Conservation (phyloP, 2,888 invertebrate genomes). For the Meteorus cinctellus region DNA sequence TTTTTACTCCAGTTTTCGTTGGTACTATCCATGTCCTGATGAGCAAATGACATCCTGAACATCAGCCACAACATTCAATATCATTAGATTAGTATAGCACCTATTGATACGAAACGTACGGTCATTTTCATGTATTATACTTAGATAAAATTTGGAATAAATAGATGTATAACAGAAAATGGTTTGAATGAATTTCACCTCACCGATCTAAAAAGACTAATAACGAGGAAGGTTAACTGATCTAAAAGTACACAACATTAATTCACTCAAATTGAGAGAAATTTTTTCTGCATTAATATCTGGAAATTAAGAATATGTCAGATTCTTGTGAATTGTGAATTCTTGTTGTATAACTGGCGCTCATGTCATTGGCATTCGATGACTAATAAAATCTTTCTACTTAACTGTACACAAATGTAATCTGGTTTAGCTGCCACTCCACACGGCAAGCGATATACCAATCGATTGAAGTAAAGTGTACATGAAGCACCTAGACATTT, state of each 20-base stretch:
- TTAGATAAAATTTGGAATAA: not conserved
- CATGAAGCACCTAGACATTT: conserved; percentile 29
- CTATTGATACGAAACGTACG: not conserved
- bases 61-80: not conserved
- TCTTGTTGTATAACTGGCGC: not conserved
- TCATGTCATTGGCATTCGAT: not conserved
- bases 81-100: not conserved
- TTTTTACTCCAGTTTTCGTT: not conserved
- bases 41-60: not conserved
- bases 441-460: not conserved
- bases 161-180: not conserved
- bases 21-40: too few species aligned
- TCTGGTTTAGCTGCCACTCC: not conserved
- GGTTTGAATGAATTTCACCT: not conserved
- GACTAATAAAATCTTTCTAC: too few species aligned
- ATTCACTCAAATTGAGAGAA: conserved; percentile 69
- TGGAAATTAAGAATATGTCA: conserved; percentile 64
- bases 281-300: conserved; percentile 68
- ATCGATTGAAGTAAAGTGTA: conserved; percentile 22
- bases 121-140: not conserved
- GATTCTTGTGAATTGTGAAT: not conserved
- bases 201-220: not conserved
- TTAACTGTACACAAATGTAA: not conserved
- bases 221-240: not conserved
- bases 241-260: conserved; percentile 56